These are phyloP conservation scores for Pagetopsis macropterus DNA, from an alignment of 2,797 vertebrate genomes.

Conservation along the genomic window DNA sequence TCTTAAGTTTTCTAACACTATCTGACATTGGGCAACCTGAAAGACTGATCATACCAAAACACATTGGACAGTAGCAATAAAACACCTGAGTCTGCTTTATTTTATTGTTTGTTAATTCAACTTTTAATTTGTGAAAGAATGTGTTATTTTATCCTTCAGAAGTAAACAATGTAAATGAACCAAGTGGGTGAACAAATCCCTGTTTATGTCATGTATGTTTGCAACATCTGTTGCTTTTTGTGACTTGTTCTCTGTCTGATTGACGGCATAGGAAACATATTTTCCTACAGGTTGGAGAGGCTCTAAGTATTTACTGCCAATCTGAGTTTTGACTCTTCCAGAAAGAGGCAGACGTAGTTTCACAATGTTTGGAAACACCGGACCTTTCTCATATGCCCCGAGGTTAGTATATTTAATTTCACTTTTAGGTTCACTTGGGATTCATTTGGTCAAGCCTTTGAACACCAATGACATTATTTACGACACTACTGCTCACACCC, in stretches of 20 bases:
- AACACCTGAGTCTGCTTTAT: background rate
- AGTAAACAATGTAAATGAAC: background rate
- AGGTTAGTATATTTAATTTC: conserved; percentile 59
- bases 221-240: background rate
- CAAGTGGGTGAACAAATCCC: background rate
- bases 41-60: background rate
- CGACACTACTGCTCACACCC: conserved; percentile 5
- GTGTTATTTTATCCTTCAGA: background rate
- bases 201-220: too few species aligned
- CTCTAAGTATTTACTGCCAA: conserved; percentile 4
- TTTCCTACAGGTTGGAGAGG: conserved; percentile 28
- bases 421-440: background rate
- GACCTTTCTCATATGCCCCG: conserved; percentile 68
- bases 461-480: background rate
- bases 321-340: conserved; percentile 3
- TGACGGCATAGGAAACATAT: background rate
- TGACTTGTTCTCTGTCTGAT: background rate
- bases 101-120: background rate
- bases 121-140: background rate
- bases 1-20: background rate
- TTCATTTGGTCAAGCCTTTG: background rate
- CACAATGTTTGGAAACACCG: conserved; percentile 76
- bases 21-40: background rate
- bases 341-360: conserved; percentile 17
- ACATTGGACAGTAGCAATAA: background rate